phyloP scores from a whole-genome alignment of 2,113 vertebrate species.

The Ptychochromis oligacanthus region DNA sequence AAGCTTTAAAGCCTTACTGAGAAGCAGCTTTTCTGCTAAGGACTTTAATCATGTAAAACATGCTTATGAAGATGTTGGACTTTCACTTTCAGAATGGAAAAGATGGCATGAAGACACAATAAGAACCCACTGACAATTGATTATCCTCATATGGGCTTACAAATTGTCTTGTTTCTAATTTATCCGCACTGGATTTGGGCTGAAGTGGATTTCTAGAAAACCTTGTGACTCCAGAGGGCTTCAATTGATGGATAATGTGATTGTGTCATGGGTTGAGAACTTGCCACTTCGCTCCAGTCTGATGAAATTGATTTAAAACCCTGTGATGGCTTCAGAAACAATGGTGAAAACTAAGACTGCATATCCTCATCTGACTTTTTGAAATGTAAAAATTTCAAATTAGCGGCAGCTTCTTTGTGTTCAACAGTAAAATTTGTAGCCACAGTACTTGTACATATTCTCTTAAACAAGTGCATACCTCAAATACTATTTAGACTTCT shows the following conservation, averaged over 20 bases:
- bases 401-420: too few species aligned
- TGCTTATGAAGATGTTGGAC: not conserved
- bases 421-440: not conserved
- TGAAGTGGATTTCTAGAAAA: not conserved
- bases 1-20: not conserved
- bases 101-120: not conserved
- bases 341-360: not conserved
- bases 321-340: not conserved
- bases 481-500: not conserved
- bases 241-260: conserved; percentile 16
- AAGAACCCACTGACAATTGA: not conserved
- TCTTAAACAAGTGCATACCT: not conserved
- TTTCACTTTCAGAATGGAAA: not conserved
- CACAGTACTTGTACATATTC: not conserved
- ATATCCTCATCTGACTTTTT: not conserved
- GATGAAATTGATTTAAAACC: not conserved
- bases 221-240: conserved; percentile 1
- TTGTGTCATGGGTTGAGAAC: not conserved
- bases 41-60: not conserved
- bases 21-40: not conserved
- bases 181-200: not conserved
- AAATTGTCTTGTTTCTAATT: conserved; percentile 5
- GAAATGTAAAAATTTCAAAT: not conserved
- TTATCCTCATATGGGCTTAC: not conserved
- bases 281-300: not conserved